Percentiles rank a stretch among this genome's conserved stretches.
Evolutionary conservation across 2,113 vertebrate species (phyloP).

Genomic region (Arothron firmamentum): DNA sequence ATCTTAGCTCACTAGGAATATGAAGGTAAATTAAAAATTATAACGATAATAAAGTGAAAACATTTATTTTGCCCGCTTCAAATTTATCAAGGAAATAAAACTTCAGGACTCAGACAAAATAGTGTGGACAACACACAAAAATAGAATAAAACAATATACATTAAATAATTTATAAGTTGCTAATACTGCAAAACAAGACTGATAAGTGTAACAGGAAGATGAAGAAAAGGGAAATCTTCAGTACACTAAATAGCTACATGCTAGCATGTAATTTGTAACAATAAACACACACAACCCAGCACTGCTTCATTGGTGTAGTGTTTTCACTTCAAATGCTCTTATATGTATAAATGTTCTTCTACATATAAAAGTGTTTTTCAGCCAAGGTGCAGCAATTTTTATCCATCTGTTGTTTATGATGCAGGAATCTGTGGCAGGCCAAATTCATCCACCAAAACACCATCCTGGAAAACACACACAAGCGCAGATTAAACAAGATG

Average conservation of each 20-base stretch:
- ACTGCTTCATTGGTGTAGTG: slow-evolving; percentile 38
- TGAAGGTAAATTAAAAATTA: slow-evolving; percentile 33
- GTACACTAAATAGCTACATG: slow-evolving; percentile 59
- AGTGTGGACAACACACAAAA: slow-evolving; percentile 23
- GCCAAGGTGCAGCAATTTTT: slow-evolving; percentile 47
- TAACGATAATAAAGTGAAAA: neutral
- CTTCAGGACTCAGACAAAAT: slow-evolving; percentile 7
- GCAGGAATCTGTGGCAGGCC: slow-evolving; percentile 96
- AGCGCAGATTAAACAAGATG: neutral
- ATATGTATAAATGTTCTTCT: slow-evolving; percentile 65
- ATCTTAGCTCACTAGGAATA: too few species aligned
- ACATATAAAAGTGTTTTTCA: slow-evolving; percentile 65
- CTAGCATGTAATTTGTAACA: slow-evolving; percentile 52
- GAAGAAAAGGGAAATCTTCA: slow-evolving; percentile 14
- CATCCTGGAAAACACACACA: slow-evolving; percentile 79
- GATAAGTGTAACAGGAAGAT: neutral
- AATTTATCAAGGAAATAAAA: slow-evolving; percentile 3
- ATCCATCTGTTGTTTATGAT: slow-evolving; percentile 71
- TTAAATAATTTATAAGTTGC: slow-evolving; percentile 31
- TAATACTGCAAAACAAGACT: slow-evolving; percentile 26
- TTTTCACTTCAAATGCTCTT: slow-evolving; percentile 45
- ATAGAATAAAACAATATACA: slow-evolving; percentile 5
- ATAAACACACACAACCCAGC: slow-evolving; percentile 33
- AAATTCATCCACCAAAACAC: slow-evolving; percentile 95
- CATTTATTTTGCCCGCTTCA: slow-evolving; percentile 63